Conservation (phyloP, 1,140 invertebrate species). For the Brachionus paranguensis region DNA sequence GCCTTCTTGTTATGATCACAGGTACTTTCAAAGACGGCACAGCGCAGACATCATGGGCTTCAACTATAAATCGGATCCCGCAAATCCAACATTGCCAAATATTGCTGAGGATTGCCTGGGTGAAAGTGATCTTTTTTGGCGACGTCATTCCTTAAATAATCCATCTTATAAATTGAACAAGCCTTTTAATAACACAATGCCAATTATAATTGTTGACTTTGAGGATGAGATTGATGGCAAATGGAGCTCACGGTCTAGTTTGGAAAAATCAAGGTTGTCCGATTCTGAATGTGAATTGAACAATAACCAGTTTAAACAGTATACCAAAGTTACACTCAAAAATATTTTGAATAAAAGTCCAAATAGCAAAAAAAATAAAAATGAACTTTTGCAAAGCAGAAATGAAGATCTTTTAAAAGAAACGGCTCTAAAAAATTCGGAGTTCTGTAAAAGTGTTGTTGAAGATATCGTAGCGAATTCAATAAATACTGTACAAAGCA, state of each 20-base stretch:
- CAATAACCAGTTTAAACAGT: slow-evolving; percentile 6
- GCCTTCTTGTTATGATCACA: neutral
- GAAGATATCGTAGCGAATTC: neutral
- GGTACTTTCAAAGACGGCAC: neutral
- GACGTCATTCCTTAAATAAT: neutral
- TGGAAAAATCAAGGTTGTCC: neutral
- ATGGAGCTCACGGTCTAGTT: neutral
- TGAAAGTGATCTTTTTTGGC: neutral
- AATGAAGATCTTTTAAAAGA: neutral
- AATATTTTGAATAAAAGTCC: slow-evolving; percentile 19
- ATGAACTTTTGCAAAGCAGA: neutral
- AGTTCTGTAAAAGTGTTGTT: neutral
- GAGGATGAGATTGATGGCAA: neutral
- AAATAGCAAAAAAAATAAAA: neutral
- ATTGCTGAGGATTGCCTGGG: neutral
- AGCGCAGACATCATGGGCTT: neutral
- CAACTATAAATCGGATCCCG: neutral
- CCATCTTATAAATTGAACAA: neutral
- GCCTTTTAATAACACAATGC: neutral
- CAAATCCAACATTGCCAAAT: neutral
- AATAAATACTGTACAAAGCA: neutral
- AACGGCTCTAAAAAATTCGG: neutral
- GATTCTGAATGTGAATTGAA: neutral
- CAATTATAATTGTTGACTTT: slow-evolving; percentile 6
- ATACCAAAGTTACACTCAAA: slow-evolving; percentile 27